phyloP scores from a whole-genome alignment of 2,888 invertebrate genomes.

The Polyommatus iphigenia region DNA sequence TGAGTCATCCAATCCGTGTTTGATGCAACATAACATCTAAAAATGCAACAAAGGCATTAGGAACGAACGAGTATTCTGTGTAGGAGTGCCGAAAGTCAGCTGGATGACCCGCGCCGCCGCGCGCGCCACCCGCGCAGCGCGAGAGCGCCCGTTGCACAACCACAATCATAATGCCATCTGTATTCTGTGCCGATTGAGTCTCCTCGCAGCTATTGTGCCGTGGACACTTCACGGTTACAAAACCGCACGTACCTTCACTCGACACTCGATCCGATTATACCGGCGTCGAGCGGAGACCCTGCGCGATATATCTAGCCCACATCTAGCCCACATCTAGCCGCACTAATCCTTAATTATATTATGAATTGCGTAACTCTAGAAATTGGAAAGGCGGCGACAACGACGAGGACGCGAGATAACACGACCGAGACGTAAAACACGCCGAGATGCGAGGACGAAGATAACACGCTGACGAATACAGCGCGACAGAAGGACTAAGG shows the following conservation, averaged over 20 bases:
- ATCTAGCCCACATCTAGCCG: neutral
- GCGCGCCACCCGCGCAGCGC: neutral
- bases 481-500: neutral
- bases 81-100: neutral
- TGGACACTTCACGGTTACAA: neutral
- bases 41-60: neutral
- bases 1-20: neutral
- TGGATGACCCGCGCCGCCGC: neutral
- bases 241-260: conserved; percentile 5
- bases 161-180: conserved; percentile 18
- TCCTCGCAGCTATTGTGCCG: neutral
- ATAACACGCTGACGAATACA: neutral
- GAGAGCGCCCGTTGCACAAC: conserved; percentile 6
- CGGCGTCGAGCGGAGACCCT: neutral
- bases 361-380: conserved; percentile 7
- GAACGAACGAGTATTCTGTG: neutral
- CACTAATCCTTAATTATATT: neutral
- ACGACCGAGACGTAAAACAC: neutral
- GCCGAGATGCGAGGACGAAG: conserved; percentile 3
- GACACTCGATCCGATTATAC: neutral
- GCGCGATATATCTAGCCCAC: neutral
- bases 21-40: neutral
- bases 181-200: neutral
- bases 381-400: neutral
- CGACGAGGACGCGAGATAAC: conserved; percentile 15